Evolutionary conservation across 1,140 invertebrate genomes (phyloP).

Genomic region (Muscidifurax raptorellus): DNA sequence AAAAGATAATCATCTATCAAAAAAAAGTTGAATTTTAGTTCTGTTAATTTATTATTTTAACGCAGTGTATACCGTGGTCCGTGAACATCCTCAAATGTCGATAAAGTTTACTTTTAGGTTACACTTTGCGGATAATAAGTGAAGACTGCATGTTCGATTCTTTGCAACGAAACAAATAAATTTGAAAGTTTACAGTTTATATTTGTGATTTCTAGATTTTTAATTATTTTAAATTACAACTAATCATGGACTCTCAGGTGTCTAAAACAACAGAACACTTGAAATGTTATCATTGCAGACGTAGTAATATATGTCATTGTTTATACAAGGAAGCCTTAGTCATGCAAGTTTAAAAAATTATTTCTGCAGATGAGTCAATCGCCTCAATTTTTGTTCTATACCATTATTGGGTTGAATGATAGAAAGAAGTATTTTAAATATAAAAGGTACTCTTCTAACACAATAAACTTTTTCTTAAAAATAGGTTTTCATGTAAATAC

Average conservation of each 20-base stretch:
- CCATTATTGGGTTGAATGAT: background rate
- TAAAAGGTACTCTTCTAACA: conserved; percentile 11
- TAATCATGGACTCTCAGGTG: background rate
- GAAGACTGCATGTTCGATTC: background rate
- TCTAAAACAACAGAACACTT: background rate
- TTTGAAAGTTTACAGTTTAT: background rate
- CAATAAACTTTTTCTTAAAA: background rate
- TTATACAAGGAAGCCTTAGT: background rate
- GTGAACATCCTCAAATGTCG: too few relatives aligned
- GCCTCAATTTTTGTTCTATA: background rate
- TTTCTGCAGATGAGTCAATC: conserved; percentile 11
- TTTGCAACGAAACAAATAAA: too few relatives aligned
- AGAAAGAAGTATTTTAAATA: conserved; percentile 12
- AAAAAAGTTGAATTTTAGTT: too few relatives aligned
- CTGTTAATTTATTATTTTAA: background rate
- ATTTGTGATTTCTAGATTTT: background rate
- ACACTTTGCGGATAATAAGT: background rate
- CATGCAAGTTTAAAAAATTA: background rate
- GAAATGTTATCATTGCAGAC: background rate
- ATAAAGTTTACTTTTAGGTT: background rate
- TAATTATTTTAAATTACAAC: background rate
- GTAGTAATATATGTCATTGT: background rate
- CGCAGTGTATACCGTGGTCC: too few relatives aligned
- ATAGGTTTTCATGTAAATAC: background rate
- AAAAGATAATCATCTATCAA: too few relatives aligned